Conservation (phyloP, 2,113 vertebrate genomes). For the Hippolais icterina region DNA sequence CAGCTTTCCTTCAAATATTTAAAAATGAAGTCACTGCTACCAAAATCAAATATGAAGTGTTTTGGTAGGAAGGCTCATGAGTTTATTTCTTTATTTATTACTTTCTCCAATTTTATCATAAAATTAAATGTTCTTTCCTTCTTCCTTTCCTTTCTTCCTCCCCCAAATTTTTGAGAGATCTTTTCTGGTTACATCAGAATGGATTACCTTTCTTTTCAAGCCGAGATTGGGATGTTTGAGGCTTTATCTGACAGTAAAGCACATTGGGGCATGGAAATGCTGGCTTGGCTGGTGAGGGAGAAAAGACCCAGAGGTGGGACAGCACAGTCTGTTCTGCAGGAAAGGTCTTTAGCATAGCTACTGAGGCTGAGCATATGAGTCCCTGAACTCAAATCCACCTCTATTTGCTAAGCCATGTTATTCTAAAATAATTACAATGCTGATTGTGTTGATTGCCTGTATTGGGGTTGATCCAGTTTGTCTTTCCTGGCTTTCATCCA, state of each 20-base stretch:
- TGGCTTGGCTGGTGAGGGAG: background rate
- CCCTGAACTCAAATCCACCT: background rate
- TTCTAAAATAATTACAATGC: constrained; percentile 28
- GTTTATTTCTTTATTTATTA: background rate
- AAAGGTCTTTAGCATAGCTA: background rate
- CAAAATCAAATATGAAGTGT: background rate
- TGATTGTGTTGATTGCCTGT: background rate
- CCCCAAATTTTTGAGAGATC: background rate
- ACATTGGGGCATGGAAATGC: background rate
- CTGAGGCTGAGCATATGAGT: background rate
- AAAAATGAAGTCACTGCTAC: background rate
- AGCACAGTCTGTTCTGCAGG: background rate
- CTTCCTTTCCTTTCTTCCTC: background rate
- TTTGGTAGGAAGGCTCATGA: background rate
- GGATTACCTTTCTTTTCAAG: background rate
- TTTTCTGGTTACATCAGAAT: background rate
- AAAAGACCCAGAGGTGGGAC: background rate
- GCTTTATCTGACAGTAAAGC: background rate
- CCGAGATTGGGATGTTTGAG: background rate
- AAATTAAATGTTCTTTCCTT: background rate
- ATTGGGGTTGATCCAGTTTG: background rate
- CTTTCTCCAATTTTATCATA: background rate
- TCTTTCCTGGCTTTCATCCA: background rate
- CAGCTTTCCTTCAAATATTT: background rate
- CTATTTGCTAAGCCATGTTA: background rate